phyloP scores from a whole-genome alignment of 2,888 invertebrate species.

The Seira musarum region DNA sequence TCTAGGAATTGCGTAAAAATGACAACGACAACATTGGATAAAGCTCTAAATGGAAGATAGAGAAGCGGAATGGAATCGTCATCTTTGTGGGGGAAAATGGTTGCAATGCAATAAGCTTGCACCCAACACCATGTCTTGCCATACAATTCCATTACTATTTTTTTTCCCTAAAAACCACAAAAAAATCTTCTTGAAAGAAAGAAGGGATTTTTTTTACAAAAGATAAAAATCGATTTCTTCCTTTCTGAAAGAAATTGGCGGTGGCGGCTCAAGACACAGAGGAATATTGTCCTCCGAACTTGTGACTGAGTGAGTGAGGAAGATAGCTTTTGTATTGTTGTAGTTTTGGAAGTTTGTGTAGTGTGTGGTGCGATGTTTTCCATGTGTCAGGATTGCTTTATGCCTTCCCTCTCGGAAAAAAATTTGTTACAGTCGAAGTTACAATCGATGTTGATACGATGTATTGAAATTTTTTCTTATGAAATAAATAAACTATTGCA shows the following conservation, averaged over 20 bases:
- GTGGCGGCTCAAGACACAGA: not conserved
- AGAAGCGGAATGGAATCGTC: constrained; percentile 33
- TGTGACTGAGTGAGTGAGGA: too few species aligned
- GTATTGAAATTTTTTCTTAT: too few species aligned
- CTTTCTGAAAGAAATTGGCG: not conserved
- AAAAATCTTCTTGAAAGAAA: constrained; percentile 45
- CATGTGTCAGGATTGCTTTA: not conserved
- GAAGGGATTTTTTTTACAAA: constrained; percentile 38
- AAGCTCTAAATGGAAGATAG: constrained; percentile 48
- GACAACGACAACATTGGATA: constrained; percentile 54
- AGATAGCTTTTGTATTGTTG: not conserved
- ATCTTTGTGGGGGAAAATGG: too few species aligned
- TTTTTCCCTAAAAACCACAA: constrained; percentile 6
- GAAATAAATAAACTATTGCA: too few species aligned
- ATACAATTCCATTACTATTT: not conserved
- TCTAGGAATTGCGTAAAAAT: constrained; percentile 38
- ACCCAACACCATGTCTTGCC: not conserved
- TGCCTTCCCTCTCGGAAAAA: too few species aligned
- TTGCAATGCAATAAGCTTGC: constrained; percentile 35
- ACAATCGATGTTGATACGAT: too few species aligned
- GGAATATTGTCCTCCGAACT: not conserved
- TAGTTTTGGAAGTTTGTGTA: too few species aligned
- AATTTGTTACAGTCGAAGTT: too few species aligned
- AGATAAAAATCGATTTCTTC: constrained; percentile 58
- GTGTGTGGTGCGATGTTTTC: not conserved